Base-by-base conservation (phyloP, 2,888 invertebrate species). In the Julus scandinavius region DNA sequence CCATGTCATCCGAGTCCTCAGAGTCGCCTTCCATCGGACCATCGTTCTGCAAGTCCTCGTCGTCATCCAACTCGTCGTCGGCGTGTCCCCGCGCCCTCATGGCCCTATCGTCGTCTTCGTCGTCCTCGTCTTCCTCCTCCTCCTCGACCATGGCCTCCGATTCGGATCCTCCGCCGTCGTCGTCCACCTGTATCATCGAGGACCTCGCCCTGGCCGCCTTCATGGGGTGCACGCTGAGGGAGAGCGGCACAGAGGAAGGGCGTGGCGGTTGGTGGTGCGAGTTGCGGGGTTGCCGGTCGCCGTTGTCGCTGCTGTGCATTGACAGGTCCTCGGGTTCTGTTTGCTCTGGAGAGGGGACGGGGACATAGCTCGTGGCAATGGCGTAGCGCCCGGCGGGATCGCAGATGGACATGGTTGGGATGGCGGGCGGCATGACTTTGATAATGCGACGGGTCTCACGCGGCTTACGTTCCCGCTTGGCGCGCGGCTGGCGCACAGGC, bases 271-370 rank as follows among this genome's bases (percentile, higher is more conserved):
- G 86, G 40, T 29, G 72, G 63, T 45, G 88, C 15, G 29, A 7
- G 9, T n/a, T 38, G 7, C 80, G 86, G 11, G 45, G 87, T 0
- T 11, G n/a, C 15, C 89, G 83, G 83, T 89, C 89, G n/a, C 89
- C 89, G 87, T 89, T 89, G 72, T 89, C 89, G 88, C 84, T 89
- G 88, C 89, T 85, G 88, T 89, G 89, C 94, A 97, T 95, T 88
- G 97, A 97, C 90, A 97, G 93, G 92, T 97, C 97, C 92, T 97
- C 97, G 9, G 97, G 97, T 92, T 97, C 97, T 2, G 97, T 97
- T 93, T 97, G 97, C 92, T 96, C 97, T 85, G 90, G 85, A 87
- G 87, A 88, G 63, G 87, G 87, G 72, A 20, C 29, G 72, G 72
- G 29, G 29, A 5, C 72, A 29, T 72, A 72, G 72, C 45, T 45